These are phyloP conservation scores for Linyphia triangularis DNA, from an alignment of 2,888 invertebrate species.

Conservation along the genomic window DNA sequence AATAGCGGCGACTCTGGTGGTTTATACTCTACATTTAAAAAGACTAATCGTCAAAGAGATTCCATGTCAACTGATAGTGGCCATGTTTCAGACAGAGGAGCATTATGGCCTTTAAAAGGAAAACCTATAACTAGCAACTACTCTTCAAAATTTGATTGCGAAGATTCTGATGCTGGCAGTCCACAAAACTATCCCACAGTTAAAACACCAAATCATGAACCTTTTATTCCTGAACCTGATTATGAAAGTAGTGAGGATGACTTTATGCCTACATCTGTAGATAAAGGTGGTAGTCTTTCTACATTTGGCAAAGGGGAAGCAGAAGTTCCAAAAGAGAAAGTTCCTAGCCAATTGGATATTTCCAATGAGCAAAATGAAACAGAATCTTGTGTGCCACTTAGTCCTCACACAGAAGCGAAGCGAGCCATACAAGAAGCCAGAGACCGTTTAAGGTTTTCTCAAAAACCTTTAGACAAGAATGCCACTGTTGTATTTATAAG, in stretches of 20 bases:
- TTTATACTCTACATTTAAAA: constrained; percentile 71
- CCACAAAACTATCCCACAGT: constrained; percentile 72
- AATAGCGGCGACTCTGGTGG: constrained; percentile 74
- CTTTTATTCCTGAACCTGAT: constrained; percentile 95
- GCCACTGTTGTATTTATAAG: constrained; percentile 73
- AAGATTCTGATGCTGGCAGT: constrained; percentile 72
- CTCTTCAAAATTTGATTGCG: constrained; percentile 72
- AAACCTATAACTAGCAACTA: constrained; percentile 70
- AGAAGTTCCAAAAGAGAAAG: constrained; percentile 53
- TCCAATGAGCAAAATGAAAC: neutral
- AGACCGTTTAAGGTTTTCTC: constrained; percentile 70
- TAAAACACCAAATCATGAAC: constrained; percentile 78
- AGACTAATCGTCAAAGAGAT: constrained; percentile 68
- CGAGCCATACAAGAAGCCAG: constrained; percentile 75
- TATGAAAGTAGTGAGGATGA: constrained; percentile 90
- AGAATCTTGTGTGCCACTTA: constrained; percentile 34
- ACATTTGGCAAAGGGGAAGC: constrained; percentile 74
- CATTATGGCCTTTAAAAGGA: constrained; percentile 68
- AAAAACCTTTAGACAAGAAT: constrained; percentile 71
- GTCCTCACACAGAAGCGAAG: constrained; percentile 75
- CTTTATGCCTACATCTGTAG: constrained; percentile 78
- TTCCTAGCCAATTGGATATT: constrained; percentile 4
- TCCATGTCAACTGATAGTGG: constrained; percentile 75
- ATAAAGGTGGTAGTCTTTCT: constrained; percentile 67
- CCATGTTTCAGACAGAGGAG: constrained; percentile 71